A percentile compares a stretch with the other conserved stretches of the same genome.
These are phyloP conservation scores for Sarcophaga variegata DNA, from an alignment of 2,888 invertebrate genomes.

Conservation along the genomic window DNA sequence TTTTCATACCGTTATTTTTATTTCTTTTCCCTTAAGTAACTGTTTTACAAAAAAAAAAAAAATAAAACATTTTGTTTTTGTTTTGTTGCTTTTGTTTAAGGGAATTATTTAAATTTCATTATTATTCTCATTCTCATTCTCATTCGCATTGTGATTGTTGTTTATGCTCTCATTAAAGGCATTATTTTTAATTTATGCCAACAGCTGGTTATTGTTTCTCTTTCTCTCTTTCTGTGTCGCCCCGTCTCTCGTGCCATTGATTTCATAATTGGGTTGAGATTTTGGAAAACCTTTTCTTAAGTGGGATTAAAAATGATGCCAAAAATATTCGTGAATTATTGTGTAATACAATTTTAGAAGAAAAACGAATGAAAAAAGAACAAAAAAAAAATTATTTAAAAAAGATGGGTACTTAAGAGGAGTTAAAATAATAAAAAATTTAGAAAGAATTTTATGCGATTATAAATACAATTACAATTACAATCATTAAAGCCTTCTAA, in stretches of 20 bases:
- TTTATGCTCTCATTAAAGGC: neutral
- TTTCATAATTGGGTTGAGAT: conserved; percentile 13
- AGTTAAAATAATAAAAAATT: no score
- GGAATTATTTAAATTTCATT: no score
- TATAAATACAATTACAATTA: no score
- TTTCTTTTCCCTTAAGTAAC: neutral
- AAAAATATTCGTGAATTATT: conserved; percentile 10
- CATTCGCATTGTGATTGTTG: neutral
- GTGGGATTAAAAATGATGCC: conserved; percentile 19
- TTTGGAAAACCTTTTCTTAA: conserved; percentile 8
- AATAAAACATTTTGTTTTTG: no score
- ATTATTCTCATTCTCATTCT: neutral
- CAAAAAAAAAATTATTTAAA: no score
- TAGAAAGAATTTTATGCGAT: no score
- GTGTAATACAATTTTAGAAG: no score
- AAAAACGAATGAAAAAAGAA: no score
- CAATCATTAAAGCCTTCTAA: no score
- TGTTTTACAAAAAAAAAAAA: neutral
- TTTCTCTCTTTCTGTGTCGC: neutral
- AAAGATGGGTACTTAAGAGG: no score
- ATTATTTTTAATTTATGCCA: conserved; percentile 41
- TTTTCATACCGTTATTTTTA: neutral
- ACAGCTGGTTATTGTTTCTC: conserved; percentile 7
- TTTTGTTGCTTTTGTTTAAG: neutral
- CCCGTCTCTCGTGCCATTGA: neutral